Conservation (phyloP, 2,113 vertebrate species). For the Baryphthengus martii region DNA sequence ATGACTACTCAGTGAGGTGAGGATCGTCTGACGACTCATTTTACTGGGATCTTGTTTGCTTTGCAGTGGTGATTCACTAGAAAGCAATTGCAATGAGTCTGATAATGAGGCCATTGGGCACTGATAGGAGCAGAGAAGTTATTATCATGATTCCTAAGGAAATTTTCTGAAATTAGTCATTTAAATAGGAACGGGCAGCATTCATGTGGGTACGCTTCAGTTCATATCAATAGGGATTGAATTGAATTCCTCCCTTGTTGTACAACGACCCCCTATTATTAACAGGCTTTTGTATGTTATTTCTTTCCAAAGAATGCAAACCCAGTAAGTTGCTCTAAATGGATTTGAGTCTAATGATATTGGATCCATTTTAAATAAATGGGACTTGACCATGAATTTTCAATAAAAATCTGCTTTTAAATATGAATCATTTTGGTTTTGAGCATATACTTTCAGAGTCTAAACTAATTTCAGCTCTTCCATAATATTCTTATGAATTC, state of each 20-base stretch:
- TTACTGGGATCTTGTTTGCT: not conserved
- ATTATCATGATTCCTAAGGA: not conserved
- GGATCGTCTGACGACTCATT: not conserved
- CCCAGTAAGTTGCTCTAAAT: not conserved
- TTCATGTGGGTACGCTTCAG: not conserved
- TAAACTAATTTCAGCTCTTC: not conserved
- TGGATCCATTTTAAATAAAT: not conserved
- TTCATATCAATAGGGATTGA: not conserved
- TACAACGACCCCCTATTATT: not conserved
- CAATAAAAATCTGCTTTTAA: not conserved
- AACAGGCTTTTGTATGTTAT: not conserved
- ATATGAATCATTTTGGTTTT: not conserved
- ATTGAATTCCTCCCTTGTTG: not conserved
- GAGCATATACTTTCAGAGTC: not conserved
- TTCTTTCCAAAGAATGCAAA: not conserved
- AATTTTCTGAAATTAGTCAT: not conserved
- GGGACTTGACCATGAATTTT: not conserved
- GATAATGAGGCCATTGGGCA: not conserved
- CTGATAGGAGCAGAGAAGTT: not conserved
- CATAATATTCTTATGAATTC: not conserved
- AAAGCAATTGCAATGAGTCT: not conserved
- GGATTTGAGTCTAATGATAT: not conserved
- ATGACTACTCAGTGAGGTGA: not conserved
- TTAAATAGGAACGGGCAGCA: not conserved
- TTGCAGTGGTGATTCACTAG: not conserved